Base-by-base conservation (phyloP, 2,888 invertebrate species). In the Euplagia quadripunctaria region DNA sequence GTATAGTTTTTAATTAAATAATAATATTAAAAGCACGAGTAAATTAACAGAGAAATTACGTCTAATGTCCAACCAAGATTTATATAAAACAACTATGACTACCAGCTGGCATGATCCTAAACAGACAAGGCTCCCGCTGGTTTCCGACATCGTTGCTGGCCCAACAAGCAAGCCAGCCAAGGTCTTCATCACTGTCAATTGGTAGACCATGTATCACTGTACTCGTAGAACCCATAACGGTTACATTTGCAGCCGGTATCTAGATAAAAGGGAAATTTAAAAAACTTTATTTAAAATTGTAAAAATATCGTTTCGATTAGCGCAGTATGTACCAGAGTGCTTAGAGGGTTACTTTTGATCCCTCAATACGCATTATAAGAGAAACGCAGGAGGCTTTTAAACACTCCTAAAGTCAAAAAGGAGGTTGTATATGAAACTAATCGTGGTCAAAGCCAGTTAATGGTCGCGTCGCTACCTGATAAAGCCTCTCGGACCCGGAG, bases 161-260 rank as follows among this genome's bases (percentile, higher is more conserved):
- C 98, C 98, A 98, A 90, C 99, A 99, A 8, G 98, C 98, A 42
- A 98, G 94, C 85, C 98, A 98, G 77, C 98, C 98, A 82, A 98
- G 96, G 88, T 98, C 98, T 2, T 93, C 94, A 72, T 96, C 94
- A 76, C 92, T 93, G 78, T 96, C 94, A 76, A 95, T 88, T 0
- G 96, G 96, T 72, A 97, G 94, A 66, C 97, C 96, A 82, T 97
- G 97, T 79, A 97, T 94, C 70, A 97, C 96, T 0, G 96, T 96
- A 87, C 97, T 97, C 73, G 95, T 94, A 43, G 96, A 91, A 16
- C 96, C 97, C 87, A 93, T 94, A 3, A 94, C 90, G 9, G 96
- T 96, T 0, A 96, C 92, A 77, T 96, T 96, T 3, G 91, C 97
- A 91, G 92, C 97, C 93, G 90, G 97, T 94, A 89, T 97, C 97